Base-by-base conservation (phyloP, 2,797 vertebrate species). In the Parauchenoglanis punctatus region DNA sequence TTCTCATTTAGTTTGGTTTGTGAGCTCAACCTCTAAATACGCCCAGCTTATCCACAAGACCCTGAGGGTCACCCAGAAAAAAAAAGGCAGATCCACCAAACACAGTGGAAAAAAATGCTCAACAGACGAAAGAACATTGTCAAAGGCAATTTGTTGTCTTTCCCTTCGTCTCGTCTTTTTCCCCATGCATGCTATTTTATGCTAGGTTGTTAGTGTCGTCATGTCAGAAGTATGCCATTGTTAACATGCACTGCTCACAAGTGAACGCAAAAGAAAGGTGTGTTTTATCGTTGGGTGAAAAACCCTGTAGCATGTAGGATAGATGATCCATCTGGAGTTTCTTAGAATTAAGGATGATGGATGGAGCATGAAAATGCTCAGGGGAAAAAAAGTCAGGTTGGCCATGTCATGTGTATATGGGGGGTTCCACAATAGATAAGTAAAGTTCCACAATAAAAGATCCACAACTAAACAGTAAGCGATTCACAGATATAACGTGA, bases 1-100 rank as follows among this genome's bases (percentile, higher is more conserved):
- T 92, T 92, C 72, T 92, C 88, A 90, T 93, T 93, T 93, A 73
- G 18, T 76, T 82, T 58, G 6, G 4, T 73, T 89, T 92, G 91
- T 92, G 88, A 86, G 75, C 84, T 84, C 68, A 91, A 91, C 89
- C 86, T 89, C 83, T 88, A 90, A 85, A 89, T 81, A 28, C 78
- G 89, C 90, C 87, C 76, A 63, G 68, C 90, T 91, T 89, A 85
- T 91, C 87, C 78, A 83, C 23, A 83, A 83, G 72, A 89, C 88
- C 75, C 75, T 44, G 31, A 83, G 82, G 86, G 87, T 91, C 87
- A 35, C 67, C 89, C 88, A 61, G 40, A 40, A 44, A 78, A 54
- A 35, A 25, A 61, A 67, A 28, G 20, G 20, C 78, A 81, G 78
- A 61, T 61, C 56, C 35, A 81, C 35, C 78, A 81, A 61, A 81